Evolutionary conservation across 2,888 invertebrate species (phyloP).

Genomic region (Trisateles emortualis): DNA sequence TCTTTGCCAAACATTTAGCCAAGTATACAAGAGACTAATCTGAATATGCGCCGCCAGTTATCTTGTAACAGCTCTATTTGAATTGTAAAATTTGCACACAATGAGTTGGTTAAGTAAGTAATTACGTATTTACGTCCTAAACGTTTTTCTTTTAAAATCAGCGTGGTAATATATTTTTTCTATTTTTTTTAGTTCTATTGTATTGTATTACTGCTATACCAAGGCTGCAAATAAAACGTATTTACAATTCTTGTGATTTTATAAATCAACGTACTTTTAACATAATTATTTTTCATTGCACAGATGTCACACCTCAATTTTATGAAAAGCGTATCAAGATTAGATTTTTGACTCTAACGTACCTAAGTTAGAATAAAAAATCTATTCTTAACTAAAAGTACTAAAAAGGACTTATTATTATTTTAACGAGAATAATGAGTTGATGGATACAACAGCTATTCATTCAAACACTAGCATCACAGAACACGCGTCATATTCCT

Average conservation of each 20-base stretch:
- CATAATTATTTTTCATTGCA: slow-evolving; percentile 1
- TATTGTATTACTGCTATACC: slow-evolving; percentile 1
- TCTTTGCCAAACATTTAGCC: no score
- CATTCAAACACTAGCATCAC: slow-evolving; percentile 27
- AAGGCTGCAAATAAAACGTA: slow-evolving; percentile 15
- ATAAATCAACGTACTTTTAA: background rate
- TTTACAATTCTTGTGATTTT: slow-evolving; percentile 5
- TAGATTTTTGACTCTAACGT: slow-evolving; percentile 3
- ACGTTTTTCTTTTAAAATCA: slow-evolving; percentile 8
- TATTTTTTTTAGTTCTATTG: slow-evolving; percentile 17
- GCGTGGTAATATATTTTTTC: slow-evolving; percentile 3
- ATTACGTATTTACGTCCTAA: slow-evolving; percentile 1
- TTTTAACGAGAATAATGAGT: no score
- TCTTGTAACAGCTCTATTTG: background rate
- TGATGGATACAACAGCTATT: slow-evolving; percentile 19
- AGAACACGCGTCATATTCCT: slow-evolving; percentile 28
- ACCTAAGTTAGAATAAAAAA: no score
- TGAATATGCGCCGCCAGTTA: no score
- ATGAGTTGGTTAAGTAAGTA: background rate
- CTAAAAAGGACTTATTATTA: no score
- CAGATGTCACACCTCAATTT: slow-evolving; percentile 2
- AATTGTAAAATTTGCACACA: slow-evolving; percentile 2
- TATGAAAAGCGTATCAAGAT: slow-evolving; percentile 12
- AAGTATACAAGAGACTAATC: no score
- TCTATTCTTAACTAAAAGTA: no score